Percentiles rank a stretch among this genome's conserved stretches.
phyloP scores from a whole-genome alignment of 2,888 invertebrate genomes.

The Sesia bembeciformis region DNA sequence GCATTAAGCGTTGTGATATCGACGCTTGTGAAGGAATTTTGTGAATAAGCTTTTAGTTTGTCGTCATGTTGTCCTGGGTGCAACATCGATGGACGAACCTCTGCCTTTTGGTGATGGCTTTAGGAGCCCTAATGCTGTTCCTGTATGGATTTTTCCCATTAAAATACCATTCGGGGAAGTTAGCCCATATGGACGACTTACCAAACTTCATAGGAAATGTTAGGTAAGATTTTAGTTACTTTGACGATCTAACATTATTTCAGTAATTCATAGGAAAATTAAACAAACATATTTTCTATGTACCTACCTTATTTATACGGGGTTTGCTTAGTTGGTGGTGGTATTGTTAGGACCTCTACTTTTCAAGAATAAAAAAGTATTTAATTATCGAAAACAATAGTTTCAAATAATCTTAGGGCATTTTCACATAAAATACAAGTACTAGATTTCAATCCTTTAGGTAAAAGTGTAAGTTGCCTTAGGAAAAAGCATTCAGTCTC shows the following conservation, averaged over 20 bases:
- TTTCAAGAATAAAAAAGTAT: too few species aligned
- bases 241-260: neutral
- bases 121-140: conserved; percentile 60
- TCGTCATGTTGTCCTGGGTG: conserved; percentile 50
- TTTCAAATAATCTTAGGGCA: too few species aligned
- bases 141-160: conserved; percentile 77
- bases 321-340: too few species aligned
- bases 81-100: conserved; percentile 60
- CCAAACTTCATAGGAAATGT: conserved; percentile 68
- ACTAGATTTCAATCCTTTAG: too few species aligned
- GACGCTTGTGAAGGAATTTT: neutral
- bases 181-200: conserved; percentile 65
- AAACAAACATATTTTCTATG: too few species aligned
- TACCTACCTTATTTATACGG: too few species aligned
- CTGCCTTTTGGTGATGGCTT: conserved; percentile 45
- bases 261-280: too few species aligned
- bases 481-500: too few species aligned
- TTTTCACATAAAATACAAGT: too few species aligned
- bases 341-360: too few species aligned
- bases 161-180: conserved; percentile 63
- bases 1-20: neutral
- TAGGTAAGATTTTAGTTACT: conserved; percentile 44
- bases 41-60: conserved; percentile 1
- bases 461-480: too few species aligned
- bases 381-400: too few species aligned